Evolutionary conservation across 2,888 invertebrate species (phyloP).

Genomic region (Pammene fasciana): DNA sequence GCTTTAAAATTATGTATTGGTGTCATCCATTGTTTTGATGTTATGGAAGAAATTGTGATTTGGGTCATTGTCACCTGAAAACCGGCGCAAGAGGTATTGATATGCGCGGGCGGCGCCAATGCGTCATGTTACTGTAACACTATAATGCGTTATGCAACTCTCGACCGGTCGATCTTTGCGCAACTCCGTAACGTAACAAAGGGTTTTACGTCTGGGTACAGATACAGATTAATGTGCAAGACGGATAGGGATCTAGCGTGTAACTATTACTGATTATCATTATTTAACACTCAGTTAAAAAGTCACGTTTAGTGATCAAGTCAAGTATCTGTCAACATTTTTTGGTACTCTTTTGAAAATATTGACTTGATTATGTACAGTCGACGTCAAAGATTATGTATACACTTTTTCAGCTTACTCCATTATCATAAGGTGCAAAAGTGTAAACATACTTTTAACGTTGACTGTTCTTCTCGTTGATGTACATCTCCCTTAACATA

Average conservation of each 20-base stretch:
- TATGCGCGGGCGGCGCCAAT: conserved; percentile 61
- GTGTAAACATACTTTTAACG: too few species aligned
- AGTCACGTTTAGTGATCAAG: too few species aligned
- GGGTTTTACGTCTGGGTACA: conserved; percentile 27
- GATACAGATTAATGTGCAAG: conserved; percentile 29
- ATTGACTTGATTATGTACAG: too few species aligned
- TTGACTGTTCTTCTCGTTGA: too few species aligned
- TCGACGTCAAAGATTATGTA: too few species aligned
- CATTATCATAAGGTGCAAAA: too few species aligned
- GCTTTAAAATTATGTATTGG: conserved; percentile 40
- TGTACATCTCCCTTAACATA: neutral
- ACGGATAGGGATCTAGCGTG: neutral
- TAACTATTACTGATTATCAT: too few species aligned
- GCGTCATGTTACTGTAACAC: conserved; percentile 72
- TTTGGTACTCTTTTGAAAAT: too few species aligned
- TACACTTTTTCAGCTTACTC: too few species aligned
- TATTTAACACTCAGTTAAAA: too few species aligned
- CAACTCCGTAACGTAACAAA: conserved; percentile 43
- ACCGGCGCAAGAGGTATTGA: conserved; percentile 66
- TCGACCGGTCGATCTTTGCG: conserved; percentile 62
- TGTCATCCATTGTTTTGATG: conserved; percentile 67
- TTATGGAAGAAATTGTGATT: conserved; percentile 72
- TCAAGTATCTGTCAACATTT: too few species aligned
- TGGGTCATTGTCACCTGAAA: conserved; percentile 75
- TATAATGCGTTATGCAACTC: conserved; percentile 65